Evolutionary conservation across 2,888 invertebrate genomes (phyloP).

Genomic region (Pimpla rufipes): DNA sequence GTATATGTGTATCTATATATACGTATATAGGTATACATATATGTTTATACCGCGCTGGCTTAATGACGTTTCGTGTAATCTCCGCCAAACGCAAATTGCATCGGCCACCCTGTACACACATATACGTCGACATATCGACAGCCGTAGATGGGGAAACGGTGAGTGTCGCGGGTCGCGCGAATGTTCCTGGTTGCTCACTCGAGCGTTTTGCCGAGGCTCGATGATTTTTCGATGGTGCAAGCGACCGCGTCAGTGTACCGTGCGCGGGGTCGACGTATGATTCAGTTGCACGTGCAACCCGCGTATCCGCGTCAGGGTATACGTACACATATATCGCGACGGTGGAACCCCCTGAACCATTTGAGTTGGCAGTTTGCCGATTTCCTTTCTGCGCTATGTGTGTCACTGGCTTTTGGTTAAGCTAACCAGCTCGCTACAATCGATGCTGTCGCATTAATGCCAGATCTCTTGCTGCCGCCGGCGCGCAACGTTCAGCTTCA

Average conservation of each 20-base stretch:
- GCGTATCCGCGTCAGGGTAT: constrained; percentile 56
- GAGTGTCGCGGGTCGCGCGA: constrained; percentile 41
- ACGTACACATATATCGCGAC: constrained; percentile 8
- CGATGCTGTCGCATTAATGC: not conserved
- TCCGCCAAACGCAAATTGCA: constrained; percentile 66
- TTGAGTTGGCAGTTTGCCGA: constrained; percentile 56
- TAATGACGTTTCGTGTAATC: constrained; percentile 69
- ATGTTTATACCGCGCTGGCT: constrained; percentile 33
- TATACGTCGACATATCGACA: constrained; percentile 22
- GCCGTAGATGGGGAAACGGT: constrained; percentile 26
- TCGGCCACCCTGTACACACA: constrained; percentile 30
- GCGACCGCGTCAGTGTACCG: not conserved
- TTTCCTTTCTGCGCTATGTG: constrained; percentile 46
- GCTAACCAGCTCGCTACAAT: not conserved
- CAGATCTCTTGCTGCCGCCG: not conserved
- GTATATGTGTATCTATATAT: not conserved
- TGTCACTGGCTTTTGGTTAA: constrained; percentile 13
- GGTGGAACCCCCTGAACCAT: constrained; percentile 50
- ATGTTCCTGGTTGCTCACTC: constrained; percentile 26
- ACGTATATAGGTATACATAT: constrained; percentile 6
- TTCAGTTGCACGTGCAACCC: constrained; percentile 65
- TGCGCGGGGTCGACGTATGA: constrained; percentile 44
- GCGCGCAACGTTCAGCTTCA: not conserved
- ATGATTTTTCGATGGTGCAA: constrained; percentile 38
- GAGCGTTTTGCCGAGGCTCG: constrained; percentile 36